A percentile compares a stretch with the other conserved stretches of the same genome.
Conservation (phyloP, 2,888 invertebrate genomes). For the Ptilodon capucinus region DNA sequence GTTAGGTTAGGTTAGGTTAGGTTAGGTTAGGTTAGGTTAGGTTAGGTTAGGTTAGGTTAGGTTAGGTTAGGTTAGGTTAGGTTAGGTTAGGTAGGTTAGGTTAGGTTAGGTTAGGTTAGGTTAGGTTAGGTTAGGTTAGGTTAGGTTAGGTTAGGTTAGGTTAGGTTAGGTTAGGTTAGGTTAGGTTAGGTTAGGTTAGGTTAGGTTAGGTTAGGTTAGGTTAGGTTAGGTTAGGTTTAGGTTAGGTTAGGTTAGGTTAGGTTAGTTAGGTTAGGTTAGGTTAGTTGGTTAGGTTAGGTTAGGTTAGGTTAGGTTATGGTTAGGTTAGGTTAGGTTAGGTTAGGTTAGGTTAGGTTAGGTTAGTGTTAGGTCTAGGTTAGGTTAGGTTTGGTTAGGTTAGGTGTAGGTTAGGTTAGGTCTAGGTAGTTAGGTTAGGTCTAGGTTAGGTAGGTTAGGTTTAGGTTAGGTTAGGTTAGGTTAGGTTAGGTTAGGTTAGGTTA, state of each 20-base stretch:
- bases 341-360: constrained; percentile 31
- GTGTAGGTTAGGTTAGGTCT: constrained; percentile 25
- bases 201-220: constrained; percentile 30
- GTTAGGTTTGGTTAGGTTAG: constrained; percentile 32
- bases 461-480: constrained; percentile 4
- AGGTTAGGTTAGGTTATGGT: constrained; percentile 34
- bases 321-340: constrained; percentile 29
- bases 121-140: constrained; percentile 21
- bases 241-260: constrained; percentile 23
- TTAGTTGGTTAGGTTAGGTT: constrained; percentile 27
- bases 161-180: constrained; percentile 22
- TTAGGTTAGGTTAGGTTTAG: constrained; percentile 29
- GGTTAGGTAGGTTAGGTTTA: constrained; percentile 19
- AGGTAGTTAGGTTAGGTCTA: constrained; percentile 35
- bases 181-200: constrained; percentile 23
- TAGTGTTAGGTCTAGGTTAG: constrained; percentile 32
- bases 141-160: constrained; percentile 24
- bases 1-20: constrained; percentile 26
- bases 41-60: constrained; percentile 29
- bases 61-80: constrained; percentile 28
- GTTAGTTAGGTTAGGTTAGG: constrained; percentile 29
- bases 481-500: background rate
- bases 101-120: constrained; percentile 15
- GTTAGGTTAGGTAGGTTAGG: constrained; percentile 20
- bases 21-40: constrained; percentile 27